A percentile compares a stretch with the other conserved stretches of the same genome.
Conservation (phyloP, 1,140 invertebrate species). For the Calephelis virginiensis region DNA sequence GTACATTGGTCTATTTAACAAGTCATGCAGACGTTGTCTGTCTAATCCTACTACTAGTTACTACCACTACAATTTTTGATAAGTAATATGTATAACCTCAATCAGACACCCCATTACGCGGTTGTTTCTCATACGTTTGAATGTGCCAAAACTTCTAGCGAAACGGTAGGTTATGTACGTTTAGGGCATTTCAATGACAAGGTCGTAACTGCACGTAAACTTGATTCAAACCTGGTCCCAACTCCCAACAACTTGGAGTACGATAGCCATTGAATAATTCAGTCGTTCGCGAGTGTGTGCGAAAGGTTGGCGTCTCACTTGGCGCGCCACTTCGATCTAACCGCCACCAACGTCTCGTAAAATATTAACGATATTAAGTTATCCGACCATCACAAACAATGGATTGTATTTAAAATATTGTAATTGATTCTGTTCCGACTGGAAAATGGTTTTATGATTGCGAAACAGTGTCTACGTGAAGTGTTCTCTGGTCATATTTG, state of each 20-base stretch:
- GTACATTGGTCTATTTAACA: too few relatives aligned
- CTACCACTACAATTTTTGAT: too few relatives aligned
- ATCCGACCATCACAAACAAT: conserved; percentile 34
- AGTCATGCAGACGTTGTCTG: too few relatives aligned
- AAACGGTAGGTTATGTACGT: neutral
- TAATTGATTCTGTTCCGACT: conserved; percentile 25
- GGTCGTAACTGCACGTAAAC: conserved; percentile 1
- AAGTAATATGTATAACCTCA: too few relatives aligned
- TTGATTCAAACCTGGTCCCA: conserved; percentile 9
- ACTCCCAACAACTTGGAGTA: conserved; percentile 7
- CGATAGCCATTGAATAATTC: conserved; percentile 13
- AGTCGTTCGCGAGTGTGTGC: conserved; percentile 24
- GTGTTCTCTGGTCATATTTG: conserved; percentile 20
- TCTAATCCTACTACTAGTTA: too few relatives aligned
- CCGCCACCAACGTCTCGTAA: conserved; percentile 22
- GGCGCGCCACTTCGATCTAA: conserved; percentile 25
- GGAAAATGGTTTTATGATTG: conserved; percentile 8
- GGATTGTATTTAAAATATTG: conserved; percentile 32
- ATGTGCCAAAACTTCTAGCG: too few relatives aligned
- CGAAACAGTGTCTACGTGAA: conserved; percentile 22
- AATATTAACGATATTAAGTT: conserved; percentile 23
- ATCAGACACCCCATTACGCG: too few relatives aligned
- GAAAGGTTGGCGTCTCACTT: conserved; percentile 24
- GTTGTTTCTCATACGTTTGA: too few relatives aligned
- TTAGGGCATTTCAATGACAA: conserved; percentile 1